Conservation (phyloP, 2,113 vertebrate species). For the Crotalus helleri region DNA sequence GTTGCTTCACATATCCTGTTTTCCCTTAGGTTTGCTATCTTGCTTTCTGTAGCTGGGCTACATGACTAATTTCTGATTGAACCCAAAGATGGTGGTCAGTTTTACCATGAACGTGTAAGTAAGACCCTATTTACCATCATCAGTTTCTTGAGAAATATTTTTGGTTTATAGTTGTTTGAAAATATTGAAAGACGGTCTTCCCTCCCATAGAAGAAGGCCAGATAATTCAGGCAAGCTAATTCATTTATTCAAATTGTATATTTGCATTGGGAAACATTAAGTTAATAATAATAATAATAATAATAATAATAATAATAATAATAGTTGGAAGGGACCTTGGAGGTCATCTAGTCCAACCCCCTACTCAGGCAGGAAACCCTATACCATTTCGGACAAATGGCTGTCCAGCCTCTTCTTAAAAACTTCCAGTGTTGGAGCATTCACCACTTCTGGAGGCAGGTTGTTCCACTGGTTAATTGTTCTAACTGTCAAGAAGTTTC, state of each 20-base stretch:
- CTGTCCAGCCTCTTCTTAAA: too few species aligned
- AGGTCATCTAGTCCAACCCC: too few species aligned
- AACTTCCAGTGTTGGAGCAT: too few species aligned
- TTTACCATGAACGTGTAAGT: background rate
- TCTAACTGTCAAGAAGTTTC: too few species aligned
- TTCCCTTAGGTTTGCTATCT: background rate
- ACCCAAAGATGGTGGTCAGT: background rate
- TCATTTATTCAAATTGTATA: constrained; percentile 1
- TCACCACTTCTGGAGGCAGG: too few species aligned
- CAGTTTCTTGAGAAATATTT: background rate
- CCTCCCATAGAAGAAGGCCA: background rate
- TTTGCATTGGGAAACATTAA: background rate
- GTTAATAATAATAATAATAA: too few species aligned
- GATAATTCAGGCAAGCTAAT: background rate
- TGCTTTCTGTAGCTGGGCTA: background rate
- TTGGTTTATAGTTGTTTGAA: background rate
- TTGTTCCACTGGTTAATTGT: too few species aligned
- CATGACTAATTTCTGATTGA: background rate
- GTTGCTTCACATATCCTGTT: background rate
- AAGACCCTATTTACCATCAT: background rate
- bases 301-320: too few species aligned
- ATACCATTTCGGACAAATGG: too few species aligned
- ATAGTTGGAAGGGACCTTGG: too few species aligned
- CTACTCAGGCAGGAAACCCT: too few species aligned
- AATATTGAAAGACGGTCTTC: background rate